Evolutionary conservation across 1,140 invertebrate genomes (phyloP), one percentile per base, ranked within the genome.

Genomic region (Trichoplusia ni): DNA sequence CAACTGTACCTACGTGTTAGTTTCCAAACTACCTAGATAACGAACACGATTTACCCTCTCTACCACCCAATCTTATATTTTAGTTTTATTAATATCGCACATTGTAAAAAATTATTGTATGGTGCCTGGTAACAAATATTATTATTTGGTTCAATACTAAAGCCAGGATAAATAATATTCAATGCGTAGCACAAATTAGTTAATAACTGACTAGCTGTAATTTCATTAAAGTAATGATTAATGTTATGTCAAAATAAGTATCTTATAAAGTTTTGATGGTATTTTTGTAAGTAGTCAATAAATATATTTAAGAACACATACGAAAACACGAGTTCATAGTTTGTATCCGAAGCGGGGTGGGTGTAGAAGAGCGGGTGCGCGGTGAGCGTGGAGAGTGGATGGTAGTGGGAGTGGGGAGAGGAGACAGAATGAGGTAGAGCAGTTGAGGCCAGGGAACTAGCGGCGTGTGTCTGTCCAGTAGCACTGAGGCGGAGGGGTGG

Each of bases 401-500:
- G 9, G 2, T n/a, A 33, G 9, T 33, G 9, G 29, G 7, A 11
- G n/a, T 18, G 5, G 29, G 29, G 14, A 47, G 38, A 7, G 18
- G 2, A 7, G 16, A 2, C 19, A n/a, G n/a, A n/a, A n/a, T n/a
- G n/a, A n/a, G n/a, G n/a, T n/a, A n/a, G n/a, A n/a, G n/a, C n/a
- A n/a, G n/a, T n/a, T n/a, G n/a, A 11, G 29, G 23, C 31, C 31
- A 37, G 31, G 42, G 21, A 37, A 47, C 46, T 56, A 60, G 63
- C 59, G 49, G 56, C 47, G 64, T 65, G 31, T 60, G 37, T 78
- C 63, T 78, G 71, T 80, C 56, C 74, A 72, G 69, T 77, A 76
- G 73, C 75, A 76, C 76, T 64, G 84, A 84, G 69, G 61, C 74
- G 68, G 83, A 85, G 67, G 71, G 71, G 18, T 83, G 83, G 83